These are phyloP conservation scores for Hylia prasina DNA, from an alignment of 2,113 vertebrate genomes.

Conservation along the genomic window DNA sequence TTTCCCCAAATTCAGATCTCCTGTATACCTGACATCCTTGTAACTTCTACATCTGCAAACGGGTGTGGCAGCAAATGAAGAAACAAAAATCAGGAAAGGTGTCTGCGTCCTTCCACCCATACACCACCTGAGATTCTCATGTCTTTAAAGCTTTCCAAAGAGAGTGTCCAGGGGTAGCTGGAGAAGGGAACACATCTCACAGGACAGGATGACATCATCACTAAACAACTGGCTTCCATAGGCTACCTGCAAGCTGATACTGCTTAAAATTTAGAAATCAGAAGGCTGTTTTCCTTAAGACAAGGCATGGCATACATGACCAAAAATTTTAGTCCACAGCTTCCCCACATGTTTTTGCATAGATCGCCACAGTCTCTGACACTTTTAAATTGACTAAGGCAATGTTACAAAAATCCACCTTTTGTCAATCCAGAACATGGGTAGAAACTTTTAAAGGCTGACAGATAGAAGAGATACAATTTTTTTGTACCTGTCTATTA, in stretches of 20 bases:
- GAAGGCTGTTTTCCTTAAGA: not conserved
- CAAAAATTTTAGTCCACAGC: not conserved
- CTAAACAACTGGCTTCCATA: not conserved
- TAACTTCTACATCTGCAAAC: not conserved
- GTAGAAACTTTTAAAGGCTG: not conserved
- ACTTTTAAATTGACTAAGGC: not conserved
- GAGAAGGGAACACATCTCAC: not conserved
- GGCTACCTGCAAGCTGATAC: not conserved
- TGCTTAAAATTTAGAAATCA: not conserved
- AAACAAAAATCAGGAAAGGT: not conserved
- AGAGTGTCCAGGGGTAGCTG: not conserved
- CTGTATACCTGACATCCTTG: not conserved
- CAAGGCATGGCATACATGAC: not conserved
- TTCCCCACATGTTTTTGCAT: not conserved
- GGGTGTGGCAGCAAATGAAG: not conserved
- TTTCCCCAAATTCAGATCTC: not conserved
- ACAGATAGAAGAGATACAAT: not conserved
- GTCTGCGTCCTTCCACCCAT: not conserved
- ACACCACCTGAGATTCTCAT: not conserved
- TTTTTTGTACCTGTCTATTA: not conserved
- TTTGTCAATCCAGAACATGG: not conserved
- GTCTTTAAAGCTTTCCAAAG: not conserved
- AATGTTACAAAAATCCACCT: not conserved
- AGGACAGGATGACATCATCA: not conserved
- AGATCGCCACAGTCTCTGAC: fast-evolving